phyloP scores from a whole-genome alignment of 2,888 invertebrate species.

The Iphiclides podalirius region DNA sequence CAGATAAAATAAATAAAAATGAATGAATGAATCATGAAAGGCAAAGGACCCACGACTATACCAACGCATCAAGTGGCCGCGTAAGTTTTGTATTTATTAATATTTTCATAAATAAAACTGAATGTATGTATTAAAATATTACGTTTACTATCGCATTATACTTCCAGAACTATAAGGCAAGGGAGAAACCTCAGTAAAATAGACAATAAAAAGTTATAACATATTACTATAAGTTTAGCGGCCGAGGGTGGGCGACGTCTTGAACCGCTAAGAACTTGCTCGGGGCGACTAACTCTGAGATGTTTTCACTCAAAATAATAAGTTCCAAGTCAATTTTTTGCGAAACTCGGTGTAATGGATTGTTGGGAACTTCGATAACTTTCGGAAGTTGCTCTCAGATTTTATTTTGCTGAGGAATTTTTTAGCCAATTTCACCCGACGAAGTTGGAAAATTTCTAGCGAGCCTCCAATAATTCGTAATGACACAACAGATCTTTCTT shows the following conservation, averaged over 20 bases:
- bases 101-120: too few relatives aligned
- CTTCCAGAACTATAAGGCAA: background rate
- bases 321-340: conserved; percentile 75
- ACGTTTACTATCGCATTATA: too few relatives aligned
- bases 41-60: too few relatives aligned
- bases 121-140: too few relatives aligned
- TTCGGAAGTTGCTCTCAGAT: conserved; percentile 77
- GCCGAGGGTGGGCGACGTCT: conserved; percentile 28
- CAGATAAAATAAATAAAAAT: too few relatives aligned
- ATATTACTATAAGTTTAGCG: conserved; percentile 19
- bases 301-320: conserved; percentile 79
- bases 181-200: conserved; percentile 6
- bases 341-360: conserved; percentile 78
- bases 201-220: conserved; percentile 14
- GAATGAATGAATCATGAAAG: too few relatives aligned
- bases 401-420: conserved; percentile 75
- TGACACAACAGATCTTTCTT: conserved; percentile 7
- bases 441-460: conserved; percentile 72
- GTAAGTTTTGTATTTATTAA: too few relatives aligned
- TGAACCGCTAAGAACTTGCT: conserved; percentile 46
- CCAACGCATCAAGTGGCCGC: too few relatives aligned
- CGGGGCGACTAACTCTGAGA: conserved; percentile 63
- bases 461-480: conserved; percentile 55
- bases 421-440: conserved; percentile 75
- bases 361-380: conserved; percentile 78